Conservation (phyloP, 2,888 invertebrate species). For the Boloria selene region DNA sequence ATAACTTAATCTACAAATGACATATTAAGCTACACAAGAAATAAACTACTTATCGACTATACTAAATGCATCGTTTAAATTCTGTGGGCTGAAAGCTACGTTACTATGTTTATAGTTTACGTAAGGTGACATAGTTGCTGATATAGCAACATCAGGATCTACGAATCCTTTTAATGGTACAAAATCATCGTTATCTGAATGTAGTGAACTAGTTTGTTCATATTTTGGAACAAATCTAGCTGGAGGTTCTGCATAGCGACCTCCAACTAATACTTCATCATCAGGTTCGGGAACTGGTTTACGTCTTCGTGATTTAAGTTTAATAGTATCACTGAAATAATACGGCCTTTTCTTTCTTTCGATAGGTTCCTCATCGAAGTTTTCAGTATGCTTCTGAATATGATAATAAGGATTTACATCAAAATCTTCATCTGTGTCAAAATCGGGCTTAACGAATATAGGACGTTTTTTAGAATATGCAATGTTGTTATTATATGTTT, state of each 20-base stretch:
- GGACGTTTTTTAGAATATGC: constrained; percentile 51
- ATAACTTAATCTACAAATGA: neutral
- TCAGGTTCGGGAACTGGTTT: constrained; percentile 41
- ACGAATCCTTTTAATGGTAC: constrained; percentile 45
- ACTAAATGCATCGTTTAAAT: constrained; percentile 76
- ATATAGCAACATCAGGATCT: constrained; percentile 51
- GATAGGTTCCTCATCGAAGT: constrained; percentile 41
- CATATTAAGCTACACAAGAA: constrained; percentile 7
- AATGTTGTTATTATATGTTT: constrained; percentile 48
- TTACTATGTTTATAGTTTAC: constrained; percentile 75
- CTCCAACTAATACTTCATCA: constrained; percentile 45
- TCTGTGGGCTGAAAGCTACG: constrained; percentile 75
- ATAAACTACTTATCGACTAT: constrained; percentile 58
- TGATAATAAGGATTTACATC: constrained; percentile 48
- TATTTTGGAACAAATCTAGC: constrained; percentile 57
- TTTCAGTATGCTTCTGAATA: constrained; percentile 45
- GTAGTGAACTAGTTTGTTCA: constrained; percentile 39
- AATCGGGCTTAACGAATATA: constrained; percentile 44
- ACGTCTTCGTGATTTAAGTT: constrained; percentile 52
- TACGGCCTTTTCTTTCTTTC: constrained; percentile 50
- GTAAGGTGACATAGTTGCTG: constrained; percentile 64
- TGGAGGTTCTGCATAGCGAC: constrained; percentile 61
- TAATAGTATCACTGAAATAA: constrained; percentile 42
- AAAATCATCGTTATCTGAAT: constrained; percentile 50
- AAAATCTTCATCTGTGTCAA: constrained; percentile 47